Conservation (phyloP, 2,113 vertebrate species). For the Corythornis madagascariensis region DNA sequence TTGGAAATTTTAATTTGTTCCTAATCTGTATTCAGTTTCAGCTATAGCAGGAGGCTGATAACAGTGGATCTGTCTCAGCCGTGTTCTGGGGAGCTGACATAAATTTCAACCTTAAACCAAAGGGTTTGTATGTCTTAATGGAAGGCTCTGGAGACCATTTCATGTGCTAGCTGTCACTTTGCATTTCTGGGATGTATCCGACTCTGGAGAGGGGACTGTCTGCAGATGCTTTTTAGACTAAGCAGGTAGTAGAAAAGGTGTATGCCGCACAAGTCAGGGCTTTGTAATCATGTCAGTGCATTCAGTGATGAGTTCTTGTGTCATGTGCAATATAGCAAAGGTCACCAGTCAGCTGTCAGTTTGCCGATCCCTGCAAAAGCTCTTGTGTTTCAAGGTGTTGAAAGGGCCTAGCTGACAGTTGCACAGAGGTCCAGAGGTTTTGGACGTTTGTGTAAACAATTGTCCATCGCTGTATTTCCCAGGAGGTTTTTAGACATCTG, state of each 20-base stretch:
- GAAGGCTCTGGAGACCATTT: conserved; percentile 3
- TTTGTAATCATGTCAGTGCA: rapidly evolving
- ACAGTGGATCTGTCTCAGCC: not conserved
- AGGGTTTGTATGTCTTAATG: conserved; percentile 17
- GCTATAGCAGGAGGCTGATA: not conserved
- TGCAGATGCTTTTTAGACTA: not conserved
- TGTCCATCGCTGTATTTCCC: not conserved
- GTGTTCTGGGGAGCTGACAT: not conserved
- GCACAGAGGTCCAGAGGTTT: not conserved
- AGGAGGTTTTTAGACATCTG: not conserved
- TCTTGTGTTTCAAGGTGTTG: not conserved
- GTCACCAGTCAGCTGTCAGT: not conserved
- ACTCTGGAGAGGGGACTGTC: not conserved
- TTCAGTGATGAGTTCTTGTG: not conserved
- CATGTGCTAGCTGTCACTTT: conserved; percentile 24
- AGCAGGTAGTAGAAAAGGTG: not conserved
- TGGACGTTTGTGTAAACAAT: not conserved
- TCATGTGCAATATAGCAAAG: not conserved
- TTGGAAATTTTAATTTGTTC: conserved; percentile 16
- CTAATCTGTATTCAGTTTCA: not conserved
- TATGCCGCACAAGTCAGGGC: not conserved
- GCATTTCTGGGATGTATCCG: not conserved
- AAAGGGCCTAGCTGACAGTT: not conserved
- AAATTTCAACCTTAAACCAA: conserved; percentile 28
- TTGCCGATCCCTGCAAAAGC: not conserved